Evolutionary conservation across 2,113 vertebrate genomes (phyloP).

Genomic region (Hippocampus zosterae): DNA sequence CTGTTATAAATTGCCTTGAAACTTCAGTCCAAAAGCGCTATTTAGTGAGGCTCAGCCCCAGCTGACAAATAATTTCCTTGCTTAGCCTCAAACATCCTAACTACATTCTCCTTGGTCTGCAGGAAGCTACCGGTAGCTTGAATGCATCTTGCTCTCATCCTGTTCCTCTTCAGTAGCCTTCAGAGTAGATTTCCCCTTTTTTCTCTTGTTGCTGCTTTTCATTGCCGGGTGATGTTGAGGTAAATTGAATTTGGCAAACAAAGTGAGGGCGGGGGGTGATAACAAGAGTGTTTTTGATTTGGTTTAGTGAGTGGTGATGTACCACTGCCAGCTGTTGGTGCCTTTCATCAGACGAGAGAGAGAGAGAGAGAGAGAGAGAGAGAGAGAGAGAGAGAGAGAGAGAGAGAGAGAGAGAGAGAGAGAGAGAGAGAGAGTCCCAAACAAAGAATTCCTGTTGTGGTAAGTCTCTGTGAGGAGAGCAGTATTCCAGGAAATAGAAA

Average conservation of each 20-base stretch:
- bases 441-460: constrained; percentile 87
- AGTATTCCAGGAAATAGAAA: constrained; percentile 80
- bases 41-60: constrained; percentile 58
- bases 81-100: constrained; percentile 63
- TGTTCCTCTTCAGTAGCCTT: constrained; percentile 58
- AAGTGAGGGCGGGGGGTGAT: constrained; percentile 68
- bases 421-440: constrained; percentile 73
- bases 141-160: constrained; percentile 50
- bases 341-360: constrained; percentile 78
- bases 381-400: not conserved
- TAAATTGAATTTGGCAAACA: constrained; percentile 94
- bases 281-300: constrained; percentile 86
- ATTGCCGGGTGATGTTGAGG: constrained; percentile 87
- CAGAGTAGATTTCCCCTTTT: constrained; percentile 58
- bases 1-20: constrained; percentile 57
- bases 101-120: constrained; percentile 59
- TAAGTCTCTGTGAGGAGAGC: constrained; percentile 80
- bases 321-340: constrained; percentile 89
- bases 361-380: not conserved
- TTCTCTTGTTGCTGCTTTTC: constrained; percentile 76
- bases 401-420: not conserved
- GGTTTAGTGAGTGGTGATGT: constrained; percentile 82
- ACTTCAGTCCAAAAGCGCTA: constrained; percentile 58
- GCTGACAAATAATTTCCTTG: constrained; percentile 54
- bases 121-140: constrained; percentile 56